Conservation (phyloP, 2,797 vertebrate genomes). For the Tenualosa thibaudeaui region DNA sequence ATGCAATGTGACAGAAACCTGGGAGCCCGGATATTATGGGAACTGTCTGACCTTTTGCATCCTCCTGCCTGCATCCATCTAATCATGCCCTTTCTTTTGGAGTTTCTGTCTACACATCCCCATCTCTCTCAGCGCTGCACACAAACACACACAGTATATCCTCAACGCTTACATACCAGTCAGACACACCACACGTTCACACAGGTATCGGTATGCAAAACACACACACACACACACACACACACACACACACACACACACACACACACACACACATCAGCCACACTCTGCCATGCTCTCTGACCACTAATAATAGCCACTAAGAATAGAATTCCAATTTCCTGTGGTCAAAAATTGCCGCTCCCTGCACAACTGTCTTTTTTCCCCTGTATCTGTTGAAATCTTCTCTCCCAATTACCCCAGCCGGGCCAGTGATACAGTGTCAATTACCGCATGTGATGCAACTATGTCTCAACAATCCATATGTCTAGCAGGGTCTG, state of each 20-base stretch:
- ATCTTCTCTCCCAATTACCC: not conserved
- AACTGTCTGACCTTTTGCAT: too few relatives aligned
- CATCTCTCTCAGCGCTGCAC: not conserved
- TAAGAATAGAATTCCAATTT: not conserved
- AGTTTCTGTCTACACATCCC: not conserved
- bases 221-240: not conserved
- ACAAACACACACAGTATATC: too few relatives aligned
- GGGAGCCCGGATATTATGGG: not conserved
- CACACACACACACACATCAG: constrained; percentile 4
- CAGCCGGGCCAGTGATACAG: too few relatives aligned
- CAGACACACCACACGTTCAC: not conserved
- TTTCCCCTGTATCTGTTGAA: too few relatives aligned
- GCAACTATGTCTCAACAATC: not conserved
- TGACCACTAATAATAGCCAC: not conserved
- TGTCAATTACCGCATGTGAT: not conserved
- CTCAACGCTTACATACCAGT: not conserved
- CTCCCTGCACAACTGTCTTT: not conserved
- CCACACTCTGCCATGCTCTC: not conserved
- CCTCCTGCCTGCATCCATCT: too few relatives aligned
- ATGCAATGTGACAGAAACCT: not conserved
- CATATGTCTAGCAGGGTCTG: not conserved
- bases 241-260: not conserved
- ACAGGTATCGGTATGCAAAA: not conserved
- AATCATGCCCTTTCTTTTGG: too few relatives aligned
- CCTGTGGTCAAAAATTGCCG: not conserved